Conservation (phyloP, 2,888 invertebrate genomes). For the Apantesis nais region DNA sequence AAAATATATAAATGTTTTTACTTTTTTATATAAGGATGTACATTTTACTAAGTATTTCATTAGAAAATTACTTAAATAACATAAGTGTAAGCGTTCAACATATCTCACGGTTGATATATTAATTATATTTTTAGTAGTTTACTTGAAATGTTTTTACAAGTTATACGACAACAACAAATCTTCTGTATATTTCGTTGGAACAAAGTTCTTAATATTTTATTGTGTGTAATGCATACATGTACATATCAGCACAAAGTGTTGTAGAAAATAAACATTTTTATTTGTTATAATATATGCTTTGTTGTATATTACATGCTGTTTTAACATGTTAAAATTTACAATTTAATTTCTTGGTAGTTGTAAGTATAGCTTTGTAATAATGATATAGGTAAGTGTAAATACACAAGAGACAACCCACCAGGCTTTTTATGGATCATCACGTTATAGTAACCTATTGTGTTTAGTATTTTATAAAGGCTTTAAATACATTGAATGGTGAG, state of each 20-base stretch:
- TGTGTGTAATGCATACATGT: slow-evolving; percentile 59
- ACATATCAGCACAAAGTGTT: slow-evolving; percentile 76
- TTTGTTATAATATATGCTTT: slow-evolving; percentile 53
- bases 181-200: slow-evolving; percentile 75
- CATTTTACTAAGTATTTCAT: slow-evolving; percentile 27
- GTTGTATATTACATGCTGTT: slow-evolving; percentile 64
- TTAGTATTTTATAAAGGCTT: slow-evolving; percentile 21
- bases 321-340: slow-evolving; percentile 50
- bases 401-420: slow-evolving; percentile 68
- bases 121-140: slow-evolving; percentile 37
- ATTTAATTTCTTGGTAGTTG: slow-evolving; percentile 36
- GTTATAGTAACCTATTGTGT: slow-evolving; percentile 36
- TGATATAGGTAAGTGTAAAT: slow-evolving; percentile 58
- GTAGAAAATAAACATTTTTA: slow-evolving; percentile 57
- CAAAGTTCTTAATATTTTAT: slow-evolving; percentile 70
- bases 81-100: slow-evolving; percentile 42
- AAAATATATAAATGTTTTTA: slow-evolving; percentile 30
- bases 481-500: slow-evolving; percentile 41
- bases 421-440: slow-evolving; percentile 57
- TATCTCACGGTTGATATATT: slow-evolving; percentile 47
- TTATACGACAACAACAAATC: slow-evolving; percentile 41
- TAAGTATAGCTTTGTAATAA: slow-evolving; percentile 21
- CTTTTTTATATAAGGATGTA: slow-evolving; percentile 37
- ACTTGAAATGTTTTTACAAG: slow-evolving; percentile 43
- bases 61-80: slow-evolving; percentile 19